Evolutionary conservation across 2,797 vertebrate species (phyloP), one percentile per base, ranked within the genome.

Genomic region (Falco concolor): DNA sequence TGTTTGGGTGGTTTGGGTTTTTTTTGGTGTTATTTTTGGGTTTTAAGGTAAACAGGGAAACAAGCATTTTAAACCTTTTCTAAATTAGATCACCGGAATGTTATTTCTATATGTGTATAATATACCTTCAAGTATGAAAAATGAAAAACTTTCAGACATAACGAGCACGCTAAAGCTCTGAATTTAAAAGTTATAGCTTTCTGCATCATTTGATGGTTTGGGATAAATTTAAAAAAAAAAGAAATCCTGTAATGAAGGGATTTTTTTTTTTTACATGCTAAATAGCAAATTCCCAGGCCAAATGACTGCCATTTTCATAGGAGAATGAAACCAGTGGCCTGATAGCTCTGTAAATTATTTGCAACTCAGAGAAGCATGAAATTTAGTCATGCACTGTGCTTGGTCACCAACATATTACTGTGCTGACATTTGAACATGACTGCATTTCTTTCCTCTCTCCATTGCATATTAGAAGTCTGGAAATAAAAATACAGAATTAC

Each of bases 301-400:
- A 89, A 78, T 0, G 2, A 84, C 22, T 89, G 30, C 14, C 22
- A 88, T 2, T 74, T 92, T 87, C 94, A 81, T 65, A 76, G 53
- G 47, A 61, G 70, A 95, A 93, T 74, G 91, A 87, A 95, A 74
- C 13, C 50, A 80, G 65, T 70, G 56, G 14, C 4, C 17, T 77
- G 28, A 77, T 84, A 68, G 60, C 9, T 84, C 54, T 96, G 82
- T 50, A 84, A 69, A 82, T 91, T 91, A 90, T 95, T 95, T 96
- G 79, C 56, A 49, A 24, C 74, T 94, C 53, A 91, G 20, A n/a
- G 65, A 82, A 96, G 69, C 72, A 70, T 97, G 87, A 95, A 96
- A 96, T 97, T 93, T 79, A 90, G 85, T 89, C 53, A 70, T 69
- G 13, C 23, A 27, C 13, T 21, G 11, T 68, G 77, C 60, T 84